These are phyloP conservation scores for Ursus arctos DNA, from an alignment of 2,113 vertebrate species.

Conservation along the genomic window DNA sequence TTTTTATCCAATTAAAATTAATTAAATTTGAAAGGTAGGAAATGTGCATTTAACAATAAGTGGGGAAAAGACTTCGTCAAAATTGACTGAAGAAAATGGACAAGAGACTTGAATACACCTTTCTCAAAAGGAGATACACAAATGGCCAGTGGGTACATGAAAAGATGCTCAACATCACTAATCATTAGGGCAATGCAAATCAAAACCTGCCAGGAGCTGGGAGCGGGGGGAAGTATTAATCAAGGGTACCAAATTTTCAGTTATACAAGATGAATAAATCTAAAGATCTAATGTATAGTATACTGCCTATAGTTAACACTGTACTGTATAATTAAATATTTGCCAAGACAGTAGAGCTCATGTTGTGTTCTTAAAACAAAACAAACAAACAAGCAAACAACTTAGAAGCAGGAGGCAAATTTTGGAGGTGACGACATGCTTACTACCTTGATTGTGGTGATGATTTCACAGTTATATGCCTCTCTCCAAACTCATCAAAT, in stretches of 20 bases:
- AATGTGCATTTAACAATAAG: neutral
- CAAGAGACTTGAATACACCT: neutral
- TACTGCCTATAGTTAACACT: neutral
- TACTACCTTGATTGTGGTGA: neutral
- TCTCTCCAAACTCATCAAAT: neutral
- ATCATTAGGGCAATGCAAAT: neutral
- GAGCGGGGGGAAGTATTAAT: neutral
- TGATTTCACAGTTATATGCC: neutral
- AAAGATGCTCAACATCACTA: neutral
- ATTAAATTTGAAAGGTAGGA: neutral
- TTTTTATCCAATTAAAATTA: slow-evolving; percentile 28
- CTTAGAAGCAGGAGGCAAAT: neutral
- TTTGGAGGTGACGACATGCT: neutral
- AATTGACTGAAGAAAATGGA: neutral
- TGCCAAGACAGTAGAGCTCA: neutral
- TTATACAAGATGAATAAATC: neutral
- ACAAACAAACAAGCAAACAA: neutral
- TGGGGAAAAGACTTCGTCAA: neutral
- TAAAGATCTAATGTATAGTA: neutral
- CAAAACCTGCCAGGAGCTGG: neutral
- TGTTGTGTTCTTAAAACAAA: neutral
- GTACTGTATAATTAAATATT: neutral
- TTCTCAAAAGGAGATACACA: neutral
- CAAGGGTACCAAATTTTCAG: neutral
- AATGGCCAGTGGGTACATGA: neutral